Evolutionary conservation across 2,888 invertebrate genomes (phyloP).

Genomic region (Cerceris rybyensis): DNA sequence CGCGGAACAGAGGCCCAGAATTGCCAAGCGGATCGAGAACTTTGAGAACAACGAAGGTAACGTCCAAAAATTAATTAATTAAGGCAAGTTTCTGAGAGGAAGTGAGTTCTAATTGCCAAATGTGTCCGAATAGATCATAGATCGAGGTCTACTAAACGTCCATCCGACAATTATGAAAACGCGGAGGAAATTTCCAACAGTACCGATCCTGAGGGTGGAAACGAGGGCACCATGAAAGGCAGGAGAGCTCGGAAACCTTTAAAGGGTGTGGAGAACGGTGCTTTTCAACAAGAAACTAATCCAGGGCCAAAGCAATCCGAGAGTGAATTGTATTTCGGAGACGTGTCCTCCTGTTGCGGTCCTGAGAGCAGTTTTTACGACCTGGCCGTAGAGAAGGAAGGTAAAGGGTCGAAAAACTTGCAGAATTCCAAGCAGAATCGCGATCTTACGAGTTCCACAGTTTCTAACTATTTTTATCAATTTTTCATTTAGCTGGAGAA

Average conservation of each 20-base stretch:
- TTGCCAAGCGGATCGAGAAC: slow-evolving; percentile 82
- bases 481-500: slow-evolving; percentile 62
- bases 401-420: slow-evolving; percentile 56
- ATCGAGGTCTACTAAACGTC: slow-evolving; percentile 70
- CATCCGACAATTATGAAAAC: slow-evolving; percentile 79
- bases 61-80: not conserved
- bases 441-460: not conserved
- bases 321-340: slow-evolving; percentile 93
- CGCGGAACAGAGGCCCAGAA: slow-evolving; percentile 79
- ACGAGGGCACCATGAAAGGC: slow-evolving; percentile 76
- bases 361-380: slow-evolving; percentile 85
- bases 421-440: not conserved
- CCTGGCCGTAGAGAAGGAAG: slow-evolving; percentile 83
- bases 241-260: slow-evolving; percentile 83
- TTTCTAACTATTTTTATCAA: not conserved
- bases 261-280: slow-evolving; percentile 90
- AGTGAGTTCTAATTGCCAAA: not conserved
- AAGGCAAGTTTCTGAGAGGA: not conserved
- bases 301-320: slow-evolving; percentile 86
- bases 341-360: slow-evolving; percentile 91
- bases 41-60: slow-evolving; percentile 77
- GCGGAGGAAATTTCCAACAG: slow-evolving; percentile 77
- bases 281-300: slow-evolving; percentile 88
- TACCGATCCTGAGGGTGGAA: slow-evolving; percentile 75
- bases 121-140: slow-evolving; percentile 57